Conservation (phyloP, 2,113 vertebrate species). For the Tamias sibiricus region DNA sequence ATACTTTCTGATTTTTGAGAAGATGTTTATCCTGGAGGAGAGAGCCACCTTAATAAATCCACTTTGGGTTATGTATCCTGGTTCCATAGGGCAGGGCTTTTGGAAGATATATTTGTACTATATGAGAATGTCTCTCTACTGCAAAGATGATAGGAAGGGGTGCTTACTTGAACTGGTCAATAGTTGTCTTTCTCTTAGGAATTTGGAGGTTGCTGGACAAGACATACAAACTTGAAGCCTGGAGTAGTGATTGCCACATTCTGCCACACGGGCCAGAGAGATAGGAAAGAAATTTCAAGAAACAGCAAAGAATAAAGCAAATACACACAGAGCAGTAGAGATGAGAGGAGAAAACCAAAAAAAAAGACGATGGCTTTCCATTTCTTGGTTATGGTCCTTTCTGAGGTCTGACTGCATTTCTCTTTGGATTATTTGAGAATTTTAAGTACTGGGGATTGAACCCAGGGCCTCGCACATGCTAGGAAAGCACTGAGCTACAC, state of each 20-base stretch:
- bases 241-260: not conserved
- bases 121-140: not conserved
- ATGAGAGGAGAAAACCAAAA: not conserved
- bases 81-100: not conserved
- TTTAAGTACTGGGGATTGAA: not conserved
- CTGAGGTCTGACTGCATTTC: not conserved
- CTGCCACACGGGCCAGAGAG: not conserved
- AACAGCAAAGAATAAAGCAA: not conserved
- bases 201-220: not conserved
- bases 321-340: not conserved
- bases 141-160: not conserved
- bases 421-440: not conserved
- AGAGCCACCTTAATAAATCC: not conserved
- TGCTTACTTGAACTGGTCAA: not conserved
- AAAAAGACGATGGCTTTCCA: accelerated
- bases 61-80: not conserved
- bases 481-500: too few relatives aligned
- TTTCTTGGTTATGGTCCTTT: not conserved
- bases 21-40: not conserved
- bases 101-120: not conserved
- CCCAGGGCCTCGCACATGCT: not conserved
- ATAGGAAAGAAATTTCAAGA: not conserved
- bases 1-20: not conserved
- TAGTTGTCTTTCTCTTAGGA: not conserved
- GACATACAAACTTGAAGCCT: not conserved